phyloP scores from a whole-genome alignment of 2,797 vertebrate species.

The Sebastes cheni region DNA sequence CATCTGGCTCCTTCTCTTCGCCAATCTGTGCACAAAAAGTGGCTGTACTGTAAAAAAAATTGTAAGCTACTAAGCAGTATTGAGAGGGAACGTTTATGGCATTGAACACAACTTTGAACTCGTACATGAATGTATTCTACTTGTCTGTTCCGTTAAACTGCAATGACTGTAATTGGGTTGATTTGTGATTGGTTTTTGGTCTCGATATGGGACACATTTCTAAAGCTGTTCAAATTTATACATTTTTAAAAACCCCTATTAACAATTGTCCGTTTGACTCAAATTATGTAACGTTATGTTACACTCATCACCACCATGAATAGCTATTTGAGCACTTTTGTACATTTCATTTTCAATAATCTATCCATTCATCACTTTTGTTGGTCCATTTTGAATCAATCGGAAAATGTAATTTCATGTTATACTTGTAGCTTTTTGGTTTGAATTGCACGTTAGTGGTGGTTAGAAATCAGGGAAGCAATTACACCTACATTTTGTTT shows the following conservation, averaged over 20 bases:
- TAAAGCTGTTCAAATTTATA: neutral
- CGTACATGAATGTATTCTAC: neutral
- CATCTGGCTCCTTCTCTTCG: slow-evolving; percentile 34
- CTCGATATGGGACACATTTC: neutral
- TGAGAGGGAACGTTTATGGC: neutral
- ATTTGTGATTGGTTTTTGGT: neutral
- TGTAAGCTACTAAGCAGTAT: neutral
- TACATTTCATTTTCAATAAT: neutral
- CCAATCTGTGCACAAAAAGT: slow-evolving; percentile 16
- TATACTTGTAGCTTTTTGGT: neutral
- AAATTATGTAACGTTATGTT: neutral
- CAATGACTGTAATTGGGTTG: neutral
- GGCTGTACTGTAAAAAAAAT: neutral
- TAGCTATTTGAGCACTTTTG: neutral
- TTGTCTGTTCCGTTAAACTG: neutral
- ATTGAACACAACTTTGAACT: neutral
- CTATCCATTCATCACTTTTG: neutral
- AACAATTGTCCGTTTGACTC: neutral
- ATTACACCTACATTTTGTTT: neutral
- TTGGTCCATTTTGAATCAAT: neutral
- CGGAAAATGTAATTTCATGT: neutral
- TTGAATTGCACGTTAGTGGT: neutral
- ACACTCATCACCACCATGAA: neutral
- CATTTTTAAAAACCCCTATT: neutral
- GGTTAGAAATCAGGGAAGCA: neutral